These are phyloP conservation scores for Pelosia muscerda DNA, from an alignment of 2,888 invertebrate genomes.

Conservation along the genomic window DNA sequence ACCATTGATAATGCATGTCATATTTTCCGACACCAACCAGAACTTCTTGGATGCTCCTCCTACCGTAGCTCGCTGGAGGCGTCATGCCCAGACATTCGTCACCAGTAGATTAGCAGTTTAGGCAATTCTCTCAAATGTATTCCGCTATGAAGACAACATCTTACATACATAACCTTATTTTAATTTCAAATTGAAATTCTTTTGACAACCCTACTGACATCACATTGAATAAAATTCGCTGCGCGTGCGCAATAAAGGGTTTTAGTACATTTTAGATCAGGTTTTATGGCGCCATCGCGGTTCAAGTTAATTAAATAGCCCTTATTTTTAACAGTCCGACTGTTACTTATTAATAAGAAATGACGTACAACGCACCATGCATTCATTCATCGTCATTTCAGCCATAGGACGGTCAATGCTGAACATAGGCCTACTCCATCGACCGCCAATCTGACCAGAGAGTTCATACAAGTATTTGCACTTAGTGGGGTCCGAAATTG, in stretches of 20 bases:
- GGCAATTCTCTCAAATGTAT: too few species aligned
- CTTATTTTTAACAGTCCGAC: slow-evolving; percentile 32
- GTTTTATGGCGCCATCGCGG: slow-evolving; percentile 47
- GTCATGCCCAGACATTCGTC: too few species aligned
- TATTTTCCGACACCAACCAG: too few species aligned
- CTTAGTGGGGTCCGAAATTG: too few species aligned
- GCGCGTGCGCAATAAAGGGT: slow-evolving; percentile 53
- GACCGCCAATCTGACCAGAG: too few species aligned
- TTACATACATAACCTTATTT: background rate
- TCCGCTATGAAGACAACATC: background rate
- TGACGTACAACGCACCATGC: slow-evolving; percentile 6
- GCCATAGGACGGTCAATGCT: background rate
- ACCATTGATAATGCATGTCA: too few species aligned
- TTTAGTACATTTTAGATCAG: slow-evolving; percentile 54
- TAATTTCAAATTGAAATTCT: background rate
- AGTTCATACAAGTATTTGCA: too few species aligned
- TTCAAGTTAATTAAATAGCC: slow-evolving; percentile 44
- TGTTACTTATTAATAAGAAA: slow-evolving; percentile 21
- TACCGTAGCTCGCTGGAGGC: too few species aligned
- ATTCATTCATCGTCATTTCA: too few species aligned
- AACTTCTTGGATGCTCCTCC: too few species aligned
- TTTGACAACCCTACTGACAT: slow-evolving; percentile 35
- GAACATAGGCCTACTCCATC: too few species aligned
- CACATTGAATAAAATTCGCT: slow-evolving; percentile 42
- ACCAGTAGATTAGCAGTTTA: too few species aligned